These are phyloP conservation scores for Muschampia plurimacula DNA, from an alignment of 2,888 invertebrate species.

Conservation along the genomic window DNA sequence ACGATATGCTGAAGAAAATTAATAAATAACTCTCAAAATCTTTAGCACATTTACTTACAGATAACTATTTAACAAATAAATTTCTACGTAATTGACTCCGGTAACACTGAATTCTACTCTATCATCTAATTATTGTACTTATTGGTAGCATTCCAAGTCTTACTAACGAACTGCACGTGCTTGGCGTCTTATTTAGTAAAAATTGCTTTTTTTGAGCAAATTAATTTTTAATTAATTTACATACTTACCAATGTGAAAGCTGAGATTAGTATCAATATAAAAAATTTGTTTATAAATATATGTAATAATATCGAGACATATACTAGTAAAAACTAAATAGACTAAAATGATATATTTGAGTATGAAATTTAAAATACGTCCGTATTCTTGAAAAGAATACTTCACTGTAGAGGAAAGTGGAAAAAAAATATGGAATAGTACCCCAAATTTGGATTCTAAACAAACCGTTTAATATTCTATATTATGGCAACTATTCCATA, in stretches of 20 bases:
- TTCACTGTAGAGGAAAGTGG: no score
- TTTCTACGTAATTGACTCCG: constrained; percentile 74
- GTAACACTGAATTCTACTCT: constrained; percentile 67
- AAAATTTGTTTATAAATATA: background rate
- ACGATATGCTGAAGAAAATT: constrained; percentile 33
- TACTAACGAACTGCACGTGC: constrained; percentile 37
- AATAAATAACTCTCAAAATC: constrained; percentile 31
- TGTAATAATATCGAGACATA: background rate
- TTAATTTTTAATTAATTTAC: constrained; percentile 51
- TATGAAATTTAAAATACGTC: no score
- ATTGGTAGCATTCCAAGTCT: constrained; percentile 65
- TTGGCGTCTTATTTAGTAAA: constrained; percentile 25
- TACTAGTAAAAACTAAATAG: no score
- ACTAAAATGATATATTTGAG: no score
- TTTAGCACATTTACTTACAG: constrained; percentile 31
- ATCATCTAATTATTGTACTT: constrained; percentile 79
- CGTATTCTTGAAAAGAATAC: no score
- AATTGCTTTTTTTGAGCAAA: constrained; percentile 79
- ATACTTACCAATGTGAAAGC: constrained; percentile 33
- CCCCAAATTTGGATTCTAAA: no score
- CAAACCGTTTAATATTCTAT: no score
- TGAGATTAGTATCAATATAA: background rate
- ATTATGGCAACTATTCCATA: no score
- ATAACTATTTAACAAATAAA: constrained; percentile 44
- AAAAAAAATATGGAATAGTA: no score